Base-by-base conservation (phyloP, 2,888 invertebrate species). In the Diadegma fenestrale region DNA sequence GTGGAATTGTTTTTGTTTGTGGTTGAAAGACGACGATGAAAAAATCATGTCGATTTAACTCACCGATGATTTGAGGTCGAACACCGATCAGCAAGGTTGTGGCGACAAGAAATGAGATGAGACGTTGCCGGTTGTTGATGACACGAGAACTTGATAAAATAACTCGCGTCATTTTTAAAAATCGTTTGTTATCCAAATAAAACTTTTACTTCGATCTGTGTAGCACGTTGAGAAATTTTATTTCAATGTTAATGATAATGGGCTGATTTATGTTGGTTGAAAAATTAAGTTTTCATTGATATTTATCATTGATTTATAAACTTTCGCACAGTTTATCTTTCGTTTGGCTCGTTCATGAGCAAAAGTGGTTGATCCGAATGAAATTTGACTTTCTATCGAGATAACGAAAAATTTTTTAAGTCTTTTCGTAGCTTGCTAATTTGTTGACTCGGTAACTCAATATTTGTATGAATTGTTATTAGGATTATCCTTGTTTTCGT, bases 31-130 rank as follows among this genome's bases (percentile, higher is more conserved):
- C 2, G 19, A 22, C 1, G 1, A 7, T 19, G 19, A 45, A 30
- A 72, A 33, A 37, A 14, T 14, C 22, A 14, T 33, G n/a, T 64
- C 0, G n/a, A 10, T 58, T 43, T n/a, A 87, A 93, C 93, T 93
- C 91, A 93, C 93, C 93, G 85, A 91, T 81, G 76, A 93, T 87
- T 87, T 93, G 92, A 79, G 93, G 88, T n/a, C 90, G 89, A 64
- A 92, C 92, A 58, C 89, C 89, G 30, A 89, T 86, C 72, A 90
- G 85, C 64, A 91, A 85, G 33, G 90, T 90, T 58, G 91, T 88
- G 79, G 91, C 85, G 66, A 91, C 88, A 78, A 91, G 87, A 84
- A 91, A 87, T 33, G 86, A 87, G 86, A 90, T 89, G 87, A 89
- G 87, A 86, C 85, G 87, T 82, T 85, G 87, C 72, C 88, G 88